A percentile compares a stretch with the other conserved stretches of the same genome.
Conservation (phyloP, 2,797 vertebrate species). For the Sus cebifrons region DNA sequence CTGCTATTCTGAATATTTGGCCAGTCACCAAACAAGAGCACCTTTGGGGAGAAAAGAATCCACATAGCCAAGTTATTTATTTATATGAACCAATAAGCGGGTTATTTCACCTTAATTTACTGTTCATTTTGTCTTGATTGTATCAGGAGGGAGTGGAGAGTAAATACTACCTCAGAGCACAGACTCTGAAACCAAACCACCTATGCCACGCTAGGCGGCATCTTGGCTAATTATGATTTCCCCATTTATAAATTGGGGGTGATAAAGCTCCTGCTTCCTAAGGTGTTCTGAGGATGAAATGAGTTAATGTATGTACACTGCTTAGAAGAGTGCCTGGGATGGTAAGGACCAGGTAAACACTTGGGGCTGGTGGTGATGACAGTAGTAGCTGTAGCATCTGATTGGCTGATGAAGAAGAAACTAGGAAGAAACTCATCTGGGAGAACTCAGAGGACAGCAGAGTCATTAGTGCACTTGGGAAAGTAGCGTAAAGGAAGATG, state of each 20-base stretch:
- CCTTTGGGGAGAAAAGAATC: background rate
- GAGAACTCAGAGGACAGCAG: background rate
- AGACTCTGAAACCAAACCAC: background rate
- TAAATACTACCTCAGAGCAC: background rate
- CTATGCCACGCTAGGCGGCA: background rate
- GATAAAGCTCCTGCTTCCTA: background rate
- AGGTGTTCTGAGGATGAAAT: background rate
- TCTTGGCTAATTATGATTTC: constrained; percentile 2
- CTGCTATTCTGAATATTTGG: background rate
- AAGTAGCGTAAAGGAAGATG: constrained; percentile 25
- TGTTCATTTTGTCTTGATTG: background rate
- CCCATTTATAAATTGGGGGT: background rate
- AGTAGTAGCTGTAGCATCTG: background rate
- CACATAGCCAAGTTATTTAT: constrained; percentile 38
- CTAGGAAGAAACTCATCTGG: background rate
- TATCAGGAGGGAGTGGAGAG: background rate
- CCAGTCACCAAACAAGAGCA: background rate
- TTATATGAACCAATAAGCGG: background rate
- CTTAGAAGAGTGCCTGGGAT: background rate
- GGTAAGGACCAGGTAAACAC: background rate
- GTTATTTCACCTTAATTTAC: constrained; percentile 25
- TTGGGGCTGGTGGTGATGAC: background rate
- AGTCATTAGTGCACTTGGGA: background rate
- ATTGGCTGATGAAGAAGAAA: background rate
- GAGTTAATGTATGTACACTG: background rate